Conservation (phyloP, 2,888 invertebrate species). For the Lochmaea crataegi region DNA sequence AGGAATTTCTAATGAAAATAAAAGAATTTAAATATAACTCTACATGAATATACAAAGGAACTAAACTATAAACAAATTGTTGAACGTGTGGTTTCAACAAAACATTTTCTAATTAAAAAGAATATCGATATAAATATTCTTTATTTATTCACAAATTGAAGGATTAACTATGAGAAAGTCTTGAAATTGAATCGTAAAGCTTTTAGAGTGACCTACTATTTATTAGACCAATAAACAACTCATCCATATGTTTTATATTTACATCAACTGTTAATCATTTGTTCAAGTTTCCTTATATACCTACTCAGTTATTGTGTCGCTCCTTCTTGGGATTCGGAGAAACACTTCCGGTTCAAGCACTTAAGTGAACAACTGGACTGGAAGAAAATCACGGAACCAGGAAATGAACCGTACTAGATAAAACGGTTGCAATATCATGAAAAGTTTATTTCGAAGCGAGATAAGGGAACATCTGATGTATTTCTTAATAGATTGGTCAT, state of each 20-base stretch:
- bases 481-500: background rate
- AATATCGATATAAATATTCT: too few relatives aligned
- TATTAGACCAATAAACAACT: background rate
- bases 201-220: background rate
- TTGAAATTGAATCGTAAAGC: too few relatives aligned
- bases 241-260: constrained; percentile 1
- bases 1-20: too few relatives aligned
- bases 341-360: constrained; percentile 44
- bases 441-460: constrained; percentile 26
- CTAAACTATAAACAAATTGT: too few relatives aligned
- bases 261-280: background rate
- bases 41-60: too few relatives aligned
- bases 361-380: constrained; percentile 50
- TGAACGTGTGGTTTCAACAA: too few relatives aligned
- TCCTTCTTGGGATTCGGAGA: constrained; percentile 35
- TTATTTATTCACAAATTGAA: too few relatives aligned
- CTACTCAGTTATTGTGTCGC: constrained; percentile 11
- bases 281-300: constrained; percentile 14
- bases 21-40: too few relatives aligned
- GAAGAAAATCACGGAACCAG: constrained; percentile 52
- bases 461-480: constrained; percentile 21
- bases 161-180: too few relatives aligned
- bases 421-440: constrained; percentile 39
- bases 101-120: too few relatives aligned
- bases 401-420: constrained; percentile 52